These are phyloP conservation scores for Sacculina carcini DNA, from an alignment of 2,888 invertebrate genomes.

Conservation along the genomic window DNA sequence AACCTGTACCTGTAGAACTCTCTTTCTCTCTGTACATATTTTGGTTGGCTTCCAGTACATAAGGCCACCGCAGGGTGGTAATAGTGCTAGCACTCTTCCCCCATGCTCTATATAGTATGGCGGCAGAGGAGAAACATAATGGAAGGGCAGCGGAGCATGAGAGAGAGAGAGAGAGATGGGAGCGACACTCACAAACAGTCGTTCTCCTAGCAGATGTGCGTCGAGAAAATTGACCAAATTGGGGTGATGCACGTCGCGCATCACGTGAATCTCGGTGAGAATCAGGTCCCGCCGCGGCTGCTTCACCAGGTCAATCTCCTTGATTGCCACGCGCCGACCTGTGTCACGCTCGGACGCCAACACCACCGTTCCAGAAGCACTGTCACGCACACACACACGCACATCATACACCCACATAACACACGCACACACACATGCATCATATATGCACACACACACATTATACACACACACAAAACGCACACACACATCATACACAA, in stretches of 20 bases:
- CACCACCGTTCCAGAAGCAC: slow-evolving; percentile 71
- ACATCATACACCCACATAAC: background rate
- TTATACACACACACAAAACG: no score
- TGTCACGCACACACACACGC: slow-evolving; percentile 15
- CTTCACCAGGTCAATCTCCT: slow-evolving; percentile 78
- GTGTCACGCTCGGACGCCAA: slow-evolving; percentile 48
- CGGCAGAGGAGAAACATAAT: no score
- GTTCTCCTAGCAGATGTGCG: slow-evolving; percentile 66
- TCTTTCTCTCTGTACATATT: no score
- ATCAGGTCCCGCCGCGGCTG: slow-evolving; percentile 89
- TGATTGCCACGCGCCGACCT: slow-evolving; percentile 62
- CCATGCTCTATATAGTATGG: no score
- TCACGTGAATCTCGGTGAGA: slow-evolving; percentile 73
- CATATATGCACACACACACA: no score
- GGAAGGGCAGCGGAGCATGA: no score
- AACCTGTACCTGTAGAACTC: no score
- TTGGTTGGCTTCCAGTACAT: no score
- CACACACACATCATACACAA: no score
- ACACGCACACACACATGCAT: background rate
- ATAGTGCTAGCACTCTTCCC: no score
- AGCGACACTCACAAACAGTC: slow-evolving; percentile 44
- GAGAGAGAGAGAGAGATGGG: no score
- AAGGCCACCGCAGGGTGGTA: no score
- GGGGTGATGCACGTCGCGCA: slow-evolving; percentile 71
- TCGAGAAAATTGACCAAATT: slow-evolving; percentile 88